Evolutionary conservation across 2,888 invertebrate genomes (phyloP), one percentile per base, ranked within the genome.

Genomic region (Ametastegia equiseti): DNA sequence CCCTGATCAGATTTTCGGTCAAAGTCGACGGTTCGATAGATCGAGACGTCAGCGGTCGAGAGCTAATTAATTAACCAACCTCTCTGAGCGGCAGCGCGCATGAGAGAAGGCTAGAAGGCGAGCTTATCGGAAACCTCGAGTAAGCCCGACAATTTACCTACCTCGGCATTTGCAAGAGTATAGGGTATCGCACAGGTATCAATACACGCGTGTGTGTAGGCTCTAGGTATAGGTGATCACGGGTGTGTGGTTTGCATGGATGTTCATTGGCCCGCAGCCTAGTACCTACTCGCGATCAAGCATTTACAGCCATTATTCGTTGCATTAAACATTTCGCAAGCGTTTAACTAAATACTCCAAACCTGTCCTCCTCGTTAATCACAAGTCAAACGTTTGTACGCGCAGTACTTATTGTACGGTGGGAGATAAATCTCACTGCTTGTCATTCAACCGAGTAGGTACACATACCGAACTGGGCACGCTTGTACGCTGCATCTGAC

Each of bases 301-400:
- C 47, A n/a, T n/a, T 71, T 47, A 27, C 42, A 27, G 11, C 47
- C 9, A 71, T 71, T 71, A 71, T 71, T 47, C 71, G 71, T 71
- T 71, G 71, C 71, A 71, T 71, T 71, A 71, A 71, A 71, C 71
- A 71, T 71, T 71, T 47, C 71, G 30, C 71, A 42, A 71, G 23
- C 71, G n/a, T 67, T 36, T 71, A 71, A 47, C 71, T 45, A 71
- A 71, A 71, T 30, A 27, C 71, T 15, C 7, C 15, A 19, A 27
- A 11, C 45, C 15, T 23, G 36, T n/a, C 45, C 71, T 42, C 19
- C n/a, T 71, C 71, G 71, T 47, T 71, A 47, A 27, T 45, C 65
- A 39, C 39, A 33, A 67, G n/a, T 67, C 65, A 67, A 67, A 67
- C 39, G 63, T 63, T 11, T 9, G 27, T 27, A 60, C 30, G 6